phyloP scores from a whole-genome alignment of 2,888 invertebrate species.

The Caenorhabditis panamensis region DNA sequence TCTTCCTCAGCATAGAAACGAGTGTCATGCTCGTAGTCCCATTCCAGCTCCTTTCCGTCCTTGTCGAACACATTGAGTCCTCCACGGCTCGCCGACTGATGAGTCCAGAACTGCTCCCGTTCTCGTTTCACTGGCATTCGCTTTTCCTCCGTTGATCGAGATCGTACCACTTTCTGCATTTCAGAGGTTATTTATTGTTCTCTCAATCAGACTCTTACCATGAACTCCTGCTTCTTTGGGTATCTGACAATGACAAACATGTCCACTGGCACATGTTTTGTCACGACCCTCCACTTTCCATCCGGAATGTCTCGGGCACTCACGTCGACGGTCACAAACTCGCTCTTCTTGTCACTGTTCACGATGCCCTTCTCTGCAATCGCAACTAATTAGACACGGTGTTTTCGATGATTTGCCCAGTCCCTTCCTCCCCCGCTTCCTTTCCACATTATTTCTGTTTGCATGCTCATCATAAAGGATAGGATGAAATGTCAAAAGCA shows the following conservation, averaged over 20 bases:
- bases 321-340: conserved; percentile 49
- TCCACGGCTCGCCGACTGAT: conserved; percentile 66
- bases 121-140: conserved; percentile 4
- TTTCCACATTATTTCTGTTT: conserved; percentile 1
- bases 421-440: background rate
- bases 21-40: conserved; percentile 80
- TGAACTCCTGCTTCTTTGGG: conserved; percentile 64
- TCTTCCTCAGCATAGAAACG: conserved; percentile 65
- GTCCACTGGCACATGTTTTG: conserved; percentile 70
- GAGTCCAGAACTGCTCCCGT: conserved; percentile 55
- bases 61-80: conserved; percentile 78
- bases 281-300: conserved; percentile 76
- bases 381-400: background rate
- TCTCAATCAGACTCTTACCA: conserved; percentile 27
- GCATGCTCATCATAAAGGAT: conserved; percentile 30
- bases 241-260: conserved; percentile 69
- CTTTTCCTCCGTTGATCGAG: background rate
- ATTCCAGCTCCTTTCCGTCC: conserved; percentile 77
- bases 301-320: conserved; percentile 34
- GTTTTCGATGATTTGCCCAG: background rate
- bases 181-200: too few species aligned
- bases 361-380: conserved; percentile 58
- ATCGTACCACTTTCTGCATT: conserved; percentile 2
- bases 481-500: conserved; percentile 57
- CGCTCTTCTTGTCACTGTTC: conserved; percentile 27